Conservation (phyloP, 2,113 vertebrate genomes). For the Poeciliopsis prolifica region DNA sequence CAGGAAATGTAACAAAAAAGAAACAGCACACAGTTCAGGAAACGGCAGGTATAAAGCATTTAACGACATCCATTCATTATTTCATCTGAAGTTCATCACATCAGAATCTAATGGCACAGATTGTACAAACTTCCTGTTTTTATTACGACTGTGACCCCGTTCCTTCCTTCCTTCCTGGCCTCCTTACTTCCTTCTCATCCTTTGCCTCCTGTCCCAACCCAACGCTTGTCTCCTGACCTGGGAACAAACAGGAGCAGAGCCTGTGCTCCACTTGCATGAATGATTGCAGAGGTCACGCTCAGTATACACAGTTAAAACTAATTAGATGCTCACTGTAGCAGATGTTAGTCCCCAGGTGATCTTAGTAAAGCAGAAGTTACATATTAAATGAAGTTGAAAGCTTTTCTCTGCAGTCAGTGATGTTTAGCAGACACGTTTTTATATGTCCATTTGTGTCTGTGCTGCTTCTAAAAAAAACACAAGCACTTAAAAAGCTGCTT, state of each 20-base stretch:
- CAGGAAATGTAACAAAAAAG: conserved; percentile 59
- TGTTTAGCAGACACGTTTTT: conserved; percentile 9
- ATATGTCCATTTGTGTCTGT: too few species aligned
- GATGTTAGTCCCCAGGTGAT: conserved; percentile 52
- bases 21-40: conserved; percentile 39
- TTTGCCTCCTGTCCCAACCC: conserved; percentile 30
- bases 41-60: conserved; percentile 51
- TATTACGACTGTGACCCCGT: conserved; percentile 56
- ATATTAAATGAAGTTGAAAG: conserved; percentile 42
- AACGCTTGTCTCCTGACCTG: conserved; percentile 40
- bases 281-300: conserved; percentile 36
- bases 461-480: too few species aligned
- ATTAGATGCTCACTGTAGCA: conserved; percentile 27
- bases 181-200: conserved; percentile 55
- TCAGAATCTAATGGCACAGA: conserved; percentile 52
- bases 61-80: conserved; percentile 18
- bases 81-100: conserved; percentile 15
- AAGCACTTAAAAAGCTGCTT: too few species aligned
- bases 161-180: conserved; percentile 69
- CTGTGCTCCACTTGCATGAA: conserved; percentile 33
- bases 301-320: conserved; percentile 29
- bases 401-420: conserved; percentile 35
- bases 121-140: conserved; percentile 65
- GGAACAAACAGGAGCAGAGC: conserved; percentile 64
- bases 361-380: conserved; percentile 28